These are phyloP conservation scores for Rhinichthys klamathensis DNA, from an alignment of 2,113 vertebrate genomes.

Conservation along the genomic window DNA sequence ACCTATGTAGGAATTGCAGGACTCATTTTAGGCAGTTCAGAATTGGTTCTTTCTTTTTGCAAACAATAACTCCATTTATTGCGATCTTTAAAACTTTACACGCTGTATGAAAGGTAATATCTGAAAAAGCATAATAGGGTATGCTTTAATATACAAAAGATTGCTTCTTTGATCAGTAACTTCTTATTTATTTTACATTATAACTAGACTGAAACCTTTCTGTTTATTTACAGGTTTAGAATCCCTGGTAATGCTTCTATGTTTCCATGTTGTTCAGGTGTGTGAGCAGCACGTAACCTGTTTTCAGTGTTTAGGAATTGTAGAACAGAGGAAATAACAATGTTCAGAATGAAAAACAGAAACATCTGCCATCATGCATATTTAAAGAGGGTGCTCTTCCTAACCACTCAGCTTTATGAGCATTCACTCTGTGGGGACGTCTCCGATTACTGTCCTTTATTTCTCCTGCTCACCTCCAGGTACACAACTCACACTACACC, in stretches of 20 bases:
- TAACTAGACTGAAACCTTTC: not conserved
- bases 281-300: not conserved
- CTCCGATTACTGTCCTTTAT: conserved; percentile 47
- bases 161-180: not conserved
- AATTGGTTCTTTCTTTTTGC: too few relatives aligned
- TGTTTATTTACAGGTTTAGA: conserved; percentile 1
- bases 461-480: conserved; percentile 38
- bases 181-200: not conserved
- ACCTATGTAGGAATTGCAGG: too few relatives aligned
- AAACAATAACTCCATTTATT: too few relatives aligned
- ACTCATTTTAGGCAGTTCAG: too few relatives aligned
- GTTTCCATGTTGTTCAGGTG: not conserved
- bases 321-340: conserved; percentile 41
- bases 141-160: not conserved
- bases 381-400: conserved; percentile 45
- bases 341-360: conserved; percentile 42
- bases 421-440: conserved; percentile 20
- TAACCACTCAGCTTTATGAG: conserved; percentile 44
- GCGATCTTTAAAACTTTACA: too few relatives aligned
- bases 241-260: not conserved
- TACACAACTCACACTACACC: conserved; percentile 37
- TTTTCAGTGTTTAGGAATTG: not conserved
- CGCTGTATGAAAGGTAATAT: too few relatives aligned
- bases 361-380: conserved; percentile 53
- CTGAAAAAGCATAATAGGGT: too few relatives aligned